Percentiles rank a stretch among this genome's conserved stretches.
Conservation (phyloP, 2,888 invertebrate genomes). For the Tinea pellionella region DNA sequence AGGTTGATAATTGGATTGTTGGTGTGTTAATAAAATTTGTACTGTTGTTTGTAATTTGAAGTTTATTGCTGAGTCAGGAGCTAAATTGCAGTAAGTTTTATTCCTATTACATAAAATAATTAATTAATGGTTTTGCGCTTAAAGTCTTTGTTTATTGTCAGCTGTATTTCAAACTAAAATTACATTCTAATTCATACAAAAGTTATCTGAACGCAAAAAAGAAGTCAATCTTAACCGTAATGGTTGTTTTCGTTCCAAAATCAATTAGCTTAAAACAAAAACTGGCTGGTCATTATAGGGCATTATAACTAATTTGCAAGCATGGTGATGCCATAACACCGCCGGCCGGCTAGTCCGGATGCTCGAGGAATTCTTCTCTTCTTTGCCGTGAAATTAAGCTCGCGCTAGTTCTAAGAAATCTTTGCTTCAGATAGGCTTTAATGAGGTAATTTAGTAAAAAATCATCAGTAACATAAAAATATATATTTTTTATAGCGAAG, state of each 20-base stretch:
- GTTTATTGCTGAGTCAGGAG: neutral
- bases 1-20: neutral
- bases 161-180: no score
- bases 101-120: no score
- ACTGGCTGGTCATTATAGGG: neutral
- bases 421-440: neutral
- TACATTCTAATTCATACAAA: no score
- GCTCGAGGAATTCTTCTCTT: constrained; percentile 7
- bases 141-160: no score
- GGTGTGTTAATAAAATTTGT: neutral
- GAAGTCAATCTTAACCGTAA: neutral
- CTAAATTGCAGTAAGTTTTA: neutral
- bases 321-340: neutral
- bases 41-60: neutral
- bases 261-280: neutral
- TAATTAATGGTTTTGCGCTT: no score
- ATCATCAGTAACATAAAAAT: no score
- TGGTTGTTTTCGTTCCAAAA: neutral
- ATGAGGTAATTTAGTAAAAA: neutral
- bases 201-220: no score
- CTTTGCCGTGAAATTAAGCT: constrained; percentile 6
- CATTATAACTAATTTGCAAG: constrained; percentile 7
- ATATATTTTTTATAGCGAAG: no score
- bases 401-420: neutral
- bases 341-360: neutral